Base-by-base conservation (phyloP, 2,113 vertebrate species). In the Salvelinus fontinalis region DNA sequence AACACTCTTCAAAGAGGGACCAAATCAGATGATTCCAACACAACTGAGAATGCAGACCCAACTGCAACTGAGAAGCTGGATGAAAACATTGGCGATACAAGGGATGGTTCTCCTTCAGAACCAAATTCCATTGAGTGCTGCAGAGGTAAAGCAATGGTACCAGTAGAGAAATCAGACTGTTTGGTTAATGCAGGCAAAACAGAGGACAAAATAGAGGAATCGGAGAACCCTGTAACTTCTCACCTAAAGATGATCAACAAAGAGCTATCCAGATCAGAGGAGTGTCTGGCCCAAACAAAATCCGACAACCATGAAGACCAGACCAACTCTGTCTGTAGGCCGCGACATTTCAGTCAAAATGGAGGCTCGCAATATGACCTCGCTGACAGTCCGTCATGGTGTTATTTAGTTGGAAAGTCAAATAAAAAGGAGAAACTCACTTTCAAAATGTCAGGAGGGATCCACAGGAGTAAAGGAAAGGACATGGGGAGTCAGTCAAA, bases 211-310 rank as follows among this genome's bases (percentile, higher is more conserved):
- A 27, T 26, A 0, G 90, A 88, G 31, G 81, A 91, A 67, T 81
- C 72, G 1, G 85, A 88, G 39, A 90, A 80, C 26, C 79, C 85
- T 16, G 27, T 88, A 24, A 81, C 84, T 29, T 79, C 80, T 79
- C 87, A 85, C 73, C 80, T 89, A 3, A 90, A 90, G 81, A 85
- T 74, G 68, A 73, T 88, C 3, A 31, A 34, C 88, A 89, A 51
- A 81, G 86, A 86, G 70, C 62, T 85, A 71, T 77, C 59, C 22
- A 85, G 67, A 73, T 91, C 90, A 5, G 88, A 87, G 3, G 91
- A 92, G 68, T 92, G 79, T 29, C 44, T 71, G 87, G 75, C 2
- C 18, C 74, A 5, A 91, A 81, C 77, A 49, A 5, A 57, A 1
- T 2, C 39, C 5, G 29, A 54, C 16, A 18, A 14, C 1, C 85